Base-by-base conservation (phyloP, 2,888 invertebrate genomes). In the Glaucopsyche alexis region DNA sequence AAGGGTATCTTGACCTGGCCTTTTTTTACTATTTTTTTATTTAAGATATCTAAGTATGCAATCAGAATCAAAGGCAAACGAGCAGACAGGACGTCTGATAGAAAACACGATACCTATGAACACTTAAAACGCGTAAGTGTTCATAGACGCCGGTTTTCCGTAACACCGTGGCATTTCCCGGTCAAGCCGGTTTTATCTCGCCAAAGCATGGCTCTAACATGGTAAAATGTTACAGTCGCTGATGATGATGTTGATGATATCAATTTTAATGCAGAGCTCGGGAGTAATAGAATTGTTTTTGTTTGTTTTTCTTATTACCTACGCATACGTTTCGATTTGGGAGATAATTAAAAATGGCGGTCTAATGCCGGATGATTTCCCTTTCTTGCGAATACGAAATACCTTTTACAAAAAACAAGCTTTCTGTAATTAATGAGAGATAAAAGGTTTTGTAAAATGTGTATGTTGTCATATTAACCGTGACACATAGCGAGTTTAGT, bases 321-420 rank as follows among this genome's bases (percentile, higher is more conserved):
- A 60, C 60, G 38, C 60, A 60, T 60, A 60, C 60, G 29, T 38
- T 60, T 60, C 60, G 29, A 60, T 60, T 60, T 60, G 13, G 60
- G 29, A 60, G 60, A 60, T 60, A 60, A 60, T 60, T 60, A 60
- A 60, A 47, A 60, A 60, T 60, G 60, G 60, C 60, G 29, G 60
- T 13, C 29, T 60, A 60, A 60, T 19, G 29, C 60, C 60, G 7
- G 38, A 60, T 60, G 60, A 29, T 38, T 60, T 38, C 60, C 29
- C 7, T 60, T 60, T 60, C 60, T 60, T 60, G 60, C 38, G 60
- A 60, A 60, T 60, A 60, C 60, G 60, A 60, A 60, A 55, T 55
- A 60, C 60, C 29, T 60, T 66, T 67, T 67, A 72, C 16, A 29
- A 64, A 45, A 38, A 64, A 71, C 49, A 52, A 50, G 49, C 49